Base-by-base conservation (phyloP, 2,113 vertebrate genomes). In the Labeo catla region DNA sequence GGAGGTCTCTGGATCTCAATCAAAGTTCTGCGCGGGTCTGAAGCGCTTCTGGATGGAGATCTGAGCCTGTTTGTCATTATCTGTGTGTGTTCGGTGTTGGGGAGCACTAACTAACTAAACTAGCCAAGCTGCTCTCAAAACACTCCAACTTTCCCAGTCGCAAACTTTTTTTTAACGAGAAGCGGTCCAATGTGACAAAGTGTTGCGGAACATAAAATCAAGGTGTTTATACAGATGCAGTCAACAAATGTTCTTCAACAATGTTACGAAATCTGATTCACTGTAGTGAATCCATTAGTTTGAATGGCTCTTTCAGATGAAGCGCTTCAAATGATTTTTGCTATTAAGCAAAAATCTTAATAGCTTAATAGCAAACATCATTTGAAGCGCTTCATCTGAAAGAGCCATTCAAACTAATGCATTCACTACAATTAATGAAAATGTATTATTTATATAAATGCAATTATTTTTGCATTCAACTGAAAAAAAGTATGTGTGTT, bases 31-130 rank as follows among this genome's bases (percentile, higher is more conserved):
- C 9, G 68, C 36, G 16, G 36, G 68, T 72, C 68, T 72, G 36
- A 72, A 43, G 68, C 21, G 68, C 68, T 72, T 72, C 68, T 72
- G 68, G 68, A 72, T 43, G 39, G 68, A 72, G 68, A 72, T 72
- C 68, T 72, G 36, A 72, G 36, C 4, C 36, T 43, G 68, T 43
- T 43, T 21, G 36, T 21, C 36, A 72, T 72, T 43, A 72, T 45
- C 68, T 43, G 16, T 45, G 8, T 70, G 36, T 72, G 36, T 72
- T 72, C 16, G 5, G 36, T 43, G 16, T 1, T 21, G 16, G 8
- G 4, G 36, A 72, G 39, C 9, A 43, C 36, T 45, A 21, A 21
- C 66, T 21, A 21, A 59, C 57, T 61, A n/a, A 70, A 70, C 68
- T 43, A 70, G 39, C 16, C 10, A 4, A 43, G 39, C 36, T 72